Conservation (phyloP, 2,113 vertebrate genomes). For the Salminus brasiliensis region DNA sequence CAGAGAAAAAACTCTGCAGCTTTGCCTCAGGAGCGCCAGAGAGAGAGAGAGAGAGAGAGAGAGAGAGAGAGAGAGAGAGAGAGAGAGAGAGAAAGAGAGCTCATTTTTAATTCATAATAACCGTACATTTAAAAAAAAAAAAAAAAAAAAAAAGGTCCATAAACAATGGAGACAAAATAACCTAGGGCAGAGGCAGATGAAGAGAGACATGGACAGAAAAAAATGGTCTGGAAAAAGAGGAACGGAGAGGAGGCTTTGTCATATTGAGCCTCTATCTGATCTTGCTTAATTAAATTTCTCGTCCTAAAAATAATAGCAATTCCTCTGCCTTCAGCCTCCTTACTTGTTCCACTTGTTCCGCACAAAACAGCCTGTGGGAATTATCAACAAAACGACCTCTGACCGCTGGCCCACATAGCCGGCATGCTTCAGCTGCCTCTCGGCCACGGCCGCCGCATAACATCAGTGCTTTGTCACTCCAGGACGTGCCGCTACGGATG, state of each 20-base stretch:
- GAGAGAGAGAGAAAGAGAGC: too few relatives aligned
- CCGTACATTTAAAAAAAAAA: slow-evolving; percentile 11
- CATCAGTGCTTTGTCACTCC: slow-evolving; percentile 38
- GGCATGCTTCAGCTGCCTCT: slow-evolving; percentile 19
- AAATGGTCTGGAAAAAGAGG: too few relatives aligned
- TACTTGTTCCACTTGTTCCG: slow-evolving; percentile 9
- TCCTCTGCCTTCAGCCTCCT: slow-evolving; percentile 17
- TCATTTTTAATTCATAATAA: slow-evolving; percentile 49
- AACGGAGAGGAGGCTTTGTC: too few relatives aligned
- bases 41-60: too few relatives aligned
- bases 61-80: too few relatives aligned
- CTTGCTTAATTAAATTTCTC: slow-evolving; percentile 48
- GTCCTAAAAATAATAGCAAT: slow-evolving; percentile 43
- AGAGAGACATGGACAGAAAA: not conserved
- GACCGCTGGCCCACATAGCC: slow-evolving; percentile 38
- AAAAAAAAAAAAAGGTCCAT: not conserved
- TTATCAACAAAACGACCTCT: slow-evolving; percentile 44
- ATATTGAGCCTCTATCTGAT: slow-evolving; percentile 47
- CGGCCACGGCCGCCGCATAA: slow-evolving; percentile 14
- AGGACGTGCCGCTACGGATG: not conserved
- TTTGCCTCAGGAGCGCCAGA: slow-evolving; percentile 14
- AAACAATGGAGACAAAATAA: slow-evolving; percentile 32
- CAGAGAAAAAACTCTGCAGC: not conserved
- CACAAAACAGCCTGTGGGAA: slow-evolving; percentile 7
- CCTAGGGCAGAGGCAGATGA: slow-evolving; percentile 24